Conservation (phyloP, 2,113 vertebrate species). For the Athene cunicularia region DNA sequence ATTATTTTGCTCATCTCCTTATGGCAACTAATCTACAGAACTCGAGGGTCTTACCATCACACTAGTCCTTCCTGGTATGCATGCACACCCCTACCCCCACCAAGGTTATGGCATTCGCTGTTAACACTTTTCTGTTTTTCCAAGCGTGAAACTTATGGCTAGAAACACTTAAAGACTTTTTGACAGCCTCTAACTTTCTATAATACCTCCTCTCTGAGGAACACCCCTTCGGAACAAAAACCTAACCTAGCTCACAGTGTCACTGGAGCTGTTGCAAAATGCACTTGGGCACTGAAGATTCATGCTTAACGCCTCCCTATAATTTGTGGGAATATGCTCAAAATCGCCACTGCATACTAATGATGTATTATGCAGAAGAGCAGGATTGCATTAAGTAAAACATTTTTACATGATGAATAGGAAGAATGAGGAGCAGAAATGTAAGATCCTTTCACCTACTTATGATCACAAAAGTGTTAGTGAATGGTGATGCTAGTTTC, state of each 20-base stretch:
- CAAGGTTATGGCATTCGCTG: not conserved
- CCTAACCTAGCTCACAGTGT: not conserved
- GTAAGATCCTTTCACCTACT: not conserved
- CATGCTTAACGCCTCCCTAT: not conserved
- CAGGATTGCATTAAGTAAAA: not conserved
- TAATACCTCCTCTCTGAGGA: not conserved
- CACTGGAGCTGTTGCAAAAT: not conserved
- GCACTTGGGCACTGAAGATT: conserved; percentile 5
- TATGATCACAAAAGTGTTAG: not conserved
- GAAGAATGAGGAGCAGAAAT: not conserved
- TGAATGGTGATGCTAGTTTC: not conserved
- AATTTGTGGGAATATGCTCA: not conserved
- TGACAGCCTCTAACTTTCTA: conserved; percentile 8
- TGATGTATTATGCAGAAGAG: not conserved
- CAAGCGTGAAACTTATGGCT: not conserved
- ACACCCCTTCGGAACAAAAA: not conserved
- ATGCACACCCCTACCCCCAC: not conserved
- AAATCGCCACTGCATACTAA: not conserved
- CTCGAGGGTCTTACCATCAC: too few species aligned
- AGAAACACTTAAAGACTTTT: not conserved
- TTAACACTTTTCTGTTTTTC: not conserved
- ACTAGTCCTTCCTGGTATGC: not conserved
- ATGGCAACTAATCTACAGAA: not conserved
- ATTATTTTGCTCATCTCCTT: not conserved
- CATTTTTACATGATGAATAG: not conserved